Evolutionary conservation across 2,888 invertebrate species (phyloP).

Genomic region (Biston betularia): DNA sequence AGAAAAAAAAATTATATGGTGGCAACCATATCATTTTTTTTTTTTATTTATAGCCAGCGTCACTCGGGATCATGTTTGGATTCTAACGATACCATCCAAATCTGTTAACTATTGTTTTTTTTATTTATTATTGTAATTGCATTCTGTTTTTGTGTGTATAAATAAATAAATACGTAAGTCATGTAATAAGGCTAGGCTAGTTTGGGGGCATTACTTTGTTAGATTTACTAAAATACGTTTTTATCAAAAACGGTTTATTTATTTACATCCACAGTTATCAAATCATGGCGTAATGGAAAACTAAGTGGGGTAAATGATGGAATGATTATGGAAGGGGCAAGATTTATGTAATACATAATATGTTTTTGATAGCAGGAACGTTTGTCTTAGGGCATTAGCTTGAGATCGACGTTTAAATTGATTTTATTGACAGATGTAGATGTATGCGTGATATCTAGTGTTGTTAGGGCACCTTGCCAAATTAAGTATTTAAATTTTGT

Average conservation of each 20-base stretch:
- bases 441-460: no score
- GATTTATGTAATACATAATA: slow-evolving; percentile 18
- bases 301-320: slow-evolving; percentile 20
- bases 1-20: no score
- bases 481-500: no score
- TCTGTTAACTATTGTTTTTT: no score
- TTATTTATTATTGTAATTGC: no score
- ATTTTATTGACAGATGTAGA: slow-evolving; percentile 6
- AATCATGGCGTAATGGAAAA: slow-evolving; percentile 12
- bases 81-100: no score
- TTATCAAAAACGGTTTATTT: neutral
- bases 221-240: neutral
- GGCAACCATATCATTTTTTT: no score
- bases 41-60: no score
- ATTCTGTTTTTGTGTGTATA: no score
- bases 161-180: no score
- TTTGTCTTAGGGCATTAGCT: slow-evolving; percentile 8
- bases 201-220: neutral
- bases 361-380: slow-evolving; percentile 10
- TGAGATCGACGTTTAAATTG: slow-evolving; percentile 8
- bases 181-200: neutral
- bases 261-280: slow-evolving; percentile 6
- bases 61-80: no score
- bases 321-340: slow-evolving; percentile 8
- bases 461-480: no score